Base-by-base conservation (phyloP, 2,888 invertebrate species). In the Ommatoiulus sabulosus region DNA sequence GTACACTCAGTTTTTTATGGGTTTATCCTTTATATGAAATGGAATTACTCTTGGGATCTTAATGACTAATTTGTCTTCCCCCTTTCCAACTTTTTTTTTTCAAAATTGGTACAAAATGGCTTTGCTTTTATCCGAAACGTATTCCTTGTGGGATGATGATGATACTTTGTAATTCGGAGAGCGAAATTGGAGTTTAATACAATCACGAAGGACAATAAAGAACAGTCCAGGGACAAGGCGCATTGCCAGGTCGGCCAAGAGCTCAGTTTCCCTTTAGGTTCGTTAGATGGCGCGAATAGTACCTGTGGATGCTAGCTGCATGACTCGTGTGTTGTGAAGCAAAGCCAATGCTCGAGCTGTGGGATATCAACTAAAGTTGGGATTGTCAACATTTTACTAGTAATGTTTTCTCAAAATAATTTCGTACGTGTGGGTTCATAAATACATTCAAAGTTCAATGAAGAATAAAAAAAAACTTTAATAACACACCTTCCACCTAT, bases 81-180 rank as follows among this genome's bases (percentile, higher is more conserved):
- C 35, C 35, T n/a, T 1, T 57, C 57, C n/a, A 57, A 57, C 57
- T 57, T n/a, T n/a, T 57, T n/a, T 35, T 57, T 8, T 57, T 57
- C 57, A 57, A 57, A 35, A n/a, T 7, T n/a, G 17, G 57, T 57
- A 57, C 57, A 57, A 57, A 57, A 17, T 57, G 57, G 57, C 17
- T 57, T 57, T 57, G 57, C 57, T n/a, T 57, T 57, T 57, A 17
- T 57, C 57, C 57, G 57, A 57, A 57, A 57, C n/a, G 17, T 57
- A 57, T 57, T 57, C 57, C 57, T 57, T 3, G 5, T 12, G 57
- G 57, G 57, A 57, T 57, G n/a, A 5, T n/a, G n/a, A n/a, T 57
- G n/a, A 8, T 57, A n/a, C 57, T 57, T 57, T n/a, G n/a, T 57
- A 57, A 57, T 57, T n/a, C 57, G 57, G 57, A 17, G 4, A n/a